Evolutionary conservation across 1,140 invertebrate genomes (phyloP).

Genomic region (Euschistus heros): DNA sequence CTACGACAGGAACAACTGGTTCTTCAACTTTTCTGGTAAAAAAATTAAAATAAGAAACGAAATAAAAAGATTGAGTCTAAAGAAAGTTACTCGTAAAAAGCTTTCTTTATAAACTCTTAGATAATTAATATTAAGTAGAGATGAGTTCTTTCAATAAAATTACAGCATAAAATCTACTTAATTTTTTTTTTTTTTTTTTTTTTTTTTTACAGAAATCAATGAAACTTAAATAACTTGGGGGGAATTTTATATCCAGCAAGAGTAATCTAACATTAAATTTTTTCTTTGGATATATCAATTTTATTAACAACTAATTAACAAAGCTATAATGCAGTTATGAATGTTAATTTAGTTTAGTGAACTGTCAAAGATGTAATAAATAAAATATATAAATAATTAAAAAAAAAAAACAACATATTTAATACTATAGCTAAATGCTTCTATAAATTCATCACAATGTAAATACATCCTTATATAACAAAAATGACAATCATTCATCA

Average conservation of each 20-base stretch:
- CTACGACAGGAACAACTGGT: neutral
- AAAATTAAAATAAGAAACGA: conserved; percentile 2
- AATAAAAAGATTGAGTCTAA: neutral
- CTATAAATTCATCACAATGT: too few relatives aligned
- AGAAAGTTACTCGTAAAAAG: neutral
- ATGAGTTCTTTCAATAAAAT: too few relatives aligned
- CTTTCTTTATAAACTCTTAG: too few relatives aligned
- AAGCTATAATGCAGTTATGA: neutral
- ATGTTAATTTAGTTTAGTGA: too few relatives aligned
- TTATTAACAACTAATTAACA: neutral
- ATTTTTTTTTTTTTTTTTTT: too few relatives aligned
- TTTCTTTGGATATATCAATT: neutral
- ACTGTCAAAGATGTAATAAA: neutral
- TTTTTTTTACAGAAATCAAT: too few relatives aligned
- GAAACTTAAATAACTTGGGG: too few relatives aligned
- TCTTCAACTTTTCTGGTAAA: conserved; percentile 23
- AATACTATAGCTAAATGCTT: too few relatives aligned
- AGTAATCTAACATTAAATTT: neutral
- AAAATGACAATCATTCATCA: too few relatives aligned
- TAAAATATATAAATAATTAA: neutral
- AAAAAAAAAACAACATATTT: neutral
- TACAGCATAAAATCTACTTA: too few relatives aligned
- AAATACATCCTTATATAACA: too few relatives aligned
- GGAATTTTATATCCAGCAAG: neutral
- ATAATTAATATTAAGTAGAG: too few relatives aligned